Evolutionary conservation across 2,113 vertebrate genomes (phyloP).

Genomic region (Mirza zaza): DNA sequence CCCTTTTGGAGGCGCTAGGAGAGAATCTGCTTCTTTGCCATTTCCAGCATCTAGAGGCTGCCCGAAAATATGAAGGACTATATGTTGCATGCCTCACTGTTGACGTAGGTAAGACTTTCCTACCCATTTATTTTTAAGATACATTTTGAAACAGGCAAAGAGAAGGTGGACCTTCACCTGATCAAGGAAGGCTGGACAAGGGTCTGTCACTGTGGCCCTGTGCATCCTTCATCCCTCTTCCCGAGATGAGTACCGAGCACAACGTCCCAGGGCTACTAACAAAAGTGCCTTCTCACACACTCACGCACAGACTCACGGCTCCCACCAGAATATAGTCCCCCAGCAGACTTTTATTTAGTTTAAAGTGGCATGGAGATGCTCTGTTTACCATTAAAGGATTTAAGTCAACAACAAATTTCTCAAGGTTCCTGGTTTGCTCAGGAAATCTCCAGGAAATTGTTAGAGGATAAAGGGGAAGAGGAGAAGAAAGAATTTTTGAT

Average conservation of each 20-base stretch:
- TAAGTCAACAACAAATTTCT: background rate
- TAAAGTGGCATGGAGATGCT: background rate
- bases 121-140: background rate
- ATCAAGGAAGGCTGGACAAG: background rate
- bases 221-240: background rate
- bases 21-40: background rate
- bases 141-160: background rate
- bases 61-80: background rate
- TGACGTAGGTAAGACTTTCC: background rate
- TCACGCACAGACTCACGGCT: background rate
- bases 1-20: background rate
- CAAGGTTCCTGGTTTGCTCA: background rate
- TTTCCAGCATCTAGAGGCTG: background rate
- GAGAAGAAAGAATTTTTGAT: background rate
- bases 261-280: too few relatives aligned
- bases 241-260: background rate
- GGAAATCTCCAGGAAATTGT: background rate
- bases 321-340: background rate
- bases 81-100: background rate
- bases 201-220: background rate
- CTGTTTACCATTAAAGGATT: background rate
- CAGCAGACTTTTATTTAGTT: background rate
- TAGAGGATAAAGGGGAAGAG: background rate
- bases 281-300: background rate
- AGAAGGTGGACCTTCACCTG: background rate